Evolutionary conservation across 2,888 invertebrate species (phyloP).

Genomic region (Plutella xylostella): DNA sequence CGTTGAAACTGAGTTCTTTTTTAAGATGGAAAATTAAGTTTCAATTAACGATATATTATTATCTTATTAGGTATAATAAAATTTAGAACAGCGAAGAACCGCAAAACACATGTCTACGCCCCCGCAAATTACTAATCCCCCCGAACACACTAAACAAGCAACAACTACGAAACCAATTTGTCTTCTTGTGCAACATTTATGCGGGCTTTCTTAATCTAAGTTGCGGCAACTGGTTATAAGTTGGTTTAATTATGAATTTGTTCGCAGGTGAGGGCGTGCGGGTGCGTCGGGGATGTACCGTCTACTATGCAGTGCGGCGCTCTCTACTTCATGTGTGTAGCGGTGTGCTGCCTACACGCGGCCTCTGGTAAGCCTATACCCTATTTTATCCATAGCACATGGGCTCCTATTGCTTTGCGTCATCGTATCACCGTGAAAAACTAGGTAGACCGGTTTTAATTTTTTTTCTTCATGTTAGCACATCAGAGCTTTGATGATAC

Average conservation of each 20-base stretch:
- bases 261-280: conserved; percentile 47
- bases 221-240: conserved; percentile 3
- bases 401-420: too few species aligned
- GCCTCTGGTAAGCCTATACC: conserved; percentile 58
- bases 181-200: neutral
- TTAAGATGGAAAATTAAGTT: too few species aligned
- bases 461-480: too few species aligned
- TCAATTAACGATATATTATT: too few species aligned
- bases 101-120: too few species aligned
- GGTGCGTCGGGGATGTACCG: conserved; percentile 53
- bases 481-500: neutral
- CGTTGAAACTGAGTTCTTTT: too few species aligned
- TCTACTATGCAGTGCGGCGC: conserved; percentile 64
- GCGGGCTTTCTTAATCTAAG: conserved; percentile 4
- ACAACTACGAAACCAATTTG: conserved; percentile 1
- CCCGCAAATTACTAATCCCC: neutral
- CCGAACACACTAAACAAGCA: neutral
- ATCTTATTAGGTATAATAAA: too few species aligned
- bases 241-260: conserved; percentile 13
- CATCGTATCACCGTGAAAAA: too few species aligned
- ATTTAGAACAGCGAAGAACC: too few species aligned
- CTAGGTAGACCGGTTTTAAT: too few species aligned
- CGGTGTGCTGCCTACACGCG: conserved; percentile 58
- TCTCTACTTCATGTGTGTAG: conserved; percentile 59
- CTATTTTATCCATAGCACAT: too few species aligned